Evolutionary conservation across 2,888 invertebrate genomes (phyloP).

Genomic region (Xestobium rufovillosum): DNA sequence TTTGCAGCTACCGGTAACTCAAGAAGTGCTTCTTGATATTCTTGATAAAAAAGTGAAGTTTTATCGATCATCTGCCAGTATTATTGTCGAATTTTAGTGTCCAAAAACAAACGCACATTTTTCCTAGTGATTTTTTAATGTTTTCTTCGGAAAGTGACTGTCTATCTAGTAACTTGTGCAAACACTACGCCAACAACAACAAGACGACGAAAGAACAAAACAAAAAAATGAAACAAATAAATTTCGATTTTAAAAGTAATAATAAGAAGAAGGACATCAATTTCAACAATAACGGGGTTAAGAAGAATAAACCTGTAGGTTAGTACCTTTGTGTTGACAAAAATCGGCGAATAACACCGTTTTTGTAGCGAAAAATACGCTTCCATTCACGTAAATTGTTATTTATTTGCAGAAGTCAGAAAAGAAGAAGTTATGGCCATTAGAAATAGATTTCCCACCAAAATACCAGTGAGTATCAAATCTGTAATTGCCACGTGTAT

Average conservation of each 20-base stretch:
- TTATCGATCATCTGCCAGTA: too few relatives aligned
- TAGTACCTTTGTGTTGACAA: slow-evolving; percentile 16
- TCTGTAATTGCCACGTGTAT: not conserved
- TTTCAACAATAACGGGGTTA: slow-evolving; percentile 28
- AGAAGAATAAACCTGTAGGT: slow-evolving; percentile 29
- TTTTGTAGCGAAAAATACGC: not conserved
- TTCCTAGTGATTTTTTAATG: too few relatives aligned
- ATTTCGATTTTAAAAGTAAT: too few relatives aligned
- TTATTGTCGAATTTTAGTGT: too few relatives aligned
- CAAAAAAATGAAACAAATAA: too few relatives aligned
- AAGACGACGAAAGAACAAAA: slow-evolving; percentile 18
- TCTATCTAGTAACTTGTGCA: too few relatives aligned
- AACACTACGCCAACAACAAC: slow-evolving; percentile 27
- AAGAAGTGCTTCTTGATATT: too few relatives aligned
- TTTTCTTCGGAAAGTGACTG: too few relatives aligned
- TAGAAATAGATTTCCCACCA: slow-evolving; percentile 67
- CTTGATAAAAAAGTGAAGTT: too few relatives aligned
- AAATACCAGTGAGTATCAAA: slow-evolving; percentile 69
- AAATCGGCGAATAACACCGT: not conserved
- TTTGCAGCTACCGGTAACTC: not conserved
- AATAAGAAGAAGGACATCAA: slow-evolving; percentile 30
- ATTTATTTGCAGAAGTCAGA: slow-evolving; percentile 50
- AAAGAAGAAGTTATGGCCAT: slow-evolving; percentile 76
- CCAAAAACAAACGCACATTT: too few relatives aligned
- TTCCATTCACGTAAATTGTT: too few relatives aligned